Evolutionary conservation across 2,113 vertebrate species (phyloP).

Genomic region (Leptosomus discolor): DNA sequence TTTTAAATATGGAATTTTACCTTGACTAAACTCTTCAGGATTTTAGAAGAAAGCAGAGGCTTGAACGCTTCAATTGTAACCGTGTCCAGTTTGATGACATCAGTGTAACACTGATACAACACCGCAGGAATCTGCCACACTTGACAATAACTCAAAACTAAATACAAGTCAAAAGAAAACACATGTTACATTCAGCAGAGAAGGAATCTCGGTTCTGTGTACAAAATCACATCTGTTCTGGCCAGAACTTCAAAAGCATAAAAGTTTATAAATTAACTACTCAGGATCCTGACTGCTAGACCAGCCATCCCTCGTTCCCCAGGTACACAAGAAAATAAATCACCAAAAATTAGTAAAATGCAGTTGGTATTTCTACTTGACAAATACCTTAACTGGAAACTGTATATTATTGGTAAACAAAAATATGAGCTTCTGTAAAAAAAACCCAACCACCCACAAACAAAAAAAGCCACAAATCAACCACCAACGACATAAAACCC

Average conservation of each 20-base stretch:
- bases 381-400: background rate
- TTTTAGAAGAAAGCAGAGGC: constrained; percentile 73
- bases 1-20: constrained; percentile 63
- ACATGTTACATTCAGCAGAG: background rate
- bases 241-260: background rate
- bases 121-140: constrained; percentile 83
- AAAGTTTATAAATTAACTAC: background rate
- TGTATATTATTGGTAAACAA: background rate
- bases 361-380: background rate
- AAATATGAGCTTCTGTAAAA: background rate
- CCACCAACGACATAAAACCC: background rate
- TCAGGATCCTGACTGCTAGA: background rate
- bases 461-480: background rate
- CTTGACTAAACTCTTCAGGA: constrained; percentile 77
- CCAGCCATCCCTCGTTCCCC: background rate
- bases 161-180: background rate
- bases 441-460: background rate
- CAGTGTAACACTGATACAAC: constrained; percentile 90
- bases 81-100: constrained; percentile 83
- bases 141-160: constrained; percentile 91
- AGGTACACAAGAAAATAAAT: background rate
- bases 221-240: background rate
- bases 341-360: background rate
- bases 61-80: constrained; percentile 86
- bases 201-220: background rate